Base-by-base conservation (phyloP, 92 coral and sea anemone genomes). In the Galaxea fascicularis region DNA sequence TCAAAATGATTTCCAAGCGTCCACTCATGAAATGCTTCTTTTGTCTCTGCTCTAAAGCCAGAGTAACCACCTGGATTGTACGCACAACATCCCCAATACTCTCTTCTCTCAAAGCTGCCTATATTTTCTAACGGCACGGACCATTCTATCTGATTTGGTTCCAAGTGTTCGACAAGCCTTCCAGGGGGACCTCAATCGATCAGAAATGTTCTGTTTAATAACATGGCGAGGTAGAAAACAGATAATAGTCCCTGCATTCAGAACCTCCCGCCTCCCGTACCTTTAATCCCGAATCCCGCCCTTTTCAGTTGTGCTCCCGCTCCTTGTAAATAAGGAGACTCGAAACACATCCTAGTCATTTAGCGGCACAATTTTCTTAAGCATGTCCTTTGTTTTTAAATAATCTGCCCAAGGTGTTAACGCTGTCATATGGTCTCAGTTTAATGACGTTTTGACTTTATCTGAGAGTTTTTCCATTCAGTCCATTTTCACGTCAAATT, bases 41-140 rank as follows among this genome's bases (percentile, higher is more conserved):
- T 2, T n/a, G 20, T 15, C 64, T 72, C 82, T 10, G 41, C 26
- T 31, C 91, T 73, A 18, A 68, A 49, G 26, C 22, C 30, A 20
- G 65, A 65, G 45, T 82, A 88, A 4, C 88, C 88, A 15, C 41
- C 41, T 35, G 6, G 2, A 35, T 35, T 2, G 6, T 6, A 6
- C 2, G 6, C 6, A 35, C 41, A 35, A 35, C 41, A 35, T 35
- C 91, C 91, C 87, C 87, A 88, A 59, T 82, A 82, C 20, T 29
- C 82, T 18, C 29, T 65, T 18, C 51, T 49, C 41, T 35, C 3
- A 77, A 15, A 26, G 9, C 49, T n/a, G 10, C 56, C 25, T 4
- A 27, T 31, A 27, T 45, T 64, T 1, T 28, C 8, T 12, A 58
- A 15, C 8, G 51, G 73, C 0, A 74, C 17, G 12, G 64, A 14